These are phyloP conservation scores for Labroides dimidiatus DNA, from an alignment of 2,797 vertebrate species.

Conservation along the genomic window DNA sequence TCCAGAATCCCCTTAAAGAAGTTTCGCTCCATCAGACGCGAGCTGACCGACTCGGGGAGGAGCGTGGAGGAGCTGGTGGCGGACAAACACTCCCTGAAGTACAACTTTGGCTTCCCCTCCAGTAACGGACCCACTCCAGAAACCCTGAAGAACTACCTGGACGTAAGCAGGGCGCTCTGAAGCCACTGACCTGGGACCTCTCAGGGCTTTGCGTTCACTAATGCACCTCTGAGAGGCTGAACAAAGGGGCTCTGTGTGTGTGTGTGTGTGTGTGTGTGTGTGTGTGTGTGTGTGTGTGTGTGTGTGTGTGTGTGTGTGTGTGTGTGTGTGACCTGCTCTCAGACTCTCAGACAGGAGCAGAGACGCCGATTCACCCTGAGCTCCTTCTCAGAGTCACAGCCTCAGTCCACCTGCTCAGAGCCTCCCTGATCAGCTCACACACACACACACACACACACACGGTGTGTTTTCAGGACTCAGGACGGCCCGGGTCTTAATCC, in stretches of 20 bases:
- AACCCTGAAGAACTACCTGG: constrained; percentile 94
- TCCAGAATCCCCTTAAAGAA: constrained; percentile 92
- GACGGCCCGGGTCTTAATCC: no score
- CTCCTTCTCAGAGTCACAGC: no score
- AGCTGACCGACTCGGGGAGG: constrained; percentile 84
- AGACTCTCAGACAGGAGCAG: neutral
- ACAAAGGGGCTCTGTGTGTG: constrained; percentile 49
- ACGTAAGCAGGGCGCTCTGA: constrained; percentile 83
- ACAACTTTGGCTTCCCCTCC: constrained; percentile 82
- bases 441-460: no score
- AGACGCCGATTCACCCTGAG: neutral
- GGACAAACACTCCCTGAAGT: constrained; percentile 81
- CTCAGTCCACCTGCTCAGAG: no score
- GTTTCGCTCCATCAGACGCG: constrained; percentile 90
- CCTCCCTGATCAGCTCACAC: no score
- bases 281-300: constrained; percentile 18
- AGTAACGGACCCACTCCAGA: constrained; percentile 88
- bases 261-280: constrained; percentile 23
- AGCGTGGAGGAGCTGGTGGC: constrained; percentile 82
- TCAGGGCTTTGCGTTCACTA: constrained; percentile 21
- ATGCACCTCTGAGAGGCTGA: constrained; percentile 21
- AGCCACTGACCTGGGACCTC: neutral
- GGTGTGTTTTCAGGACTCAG: no score
- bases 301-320: constrained; percentile 20
- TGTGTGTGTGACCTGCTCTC: constrained; percentile 7